phyloP scores from a whole-genome alignment of 2,113 vertebrate species.

The Tragelaphus strepsiceros region DNA sequence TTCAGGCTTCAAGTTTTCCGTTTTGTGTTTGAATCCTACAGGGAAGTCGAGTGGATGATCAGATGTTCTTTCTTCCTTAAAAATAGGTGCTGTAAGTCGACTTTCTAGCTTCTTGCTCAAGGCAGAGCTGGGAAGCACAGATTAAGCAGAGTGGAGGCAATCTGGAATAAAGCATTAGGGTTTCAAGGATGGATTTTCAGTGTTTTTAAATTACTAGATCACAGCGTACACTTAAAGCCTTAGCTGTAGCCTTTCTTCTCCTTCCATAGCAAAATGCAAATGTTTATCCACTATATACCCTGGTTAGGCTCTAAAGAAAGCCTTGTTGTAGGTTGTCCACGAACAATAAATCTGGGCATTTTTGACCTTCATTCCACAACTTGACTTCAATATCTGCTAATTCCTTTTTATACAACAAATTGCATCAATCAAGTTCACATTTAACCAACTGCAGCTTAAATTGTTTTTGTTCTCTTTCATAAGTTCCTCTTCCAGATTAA shows the following conservation, averaged over 20 bases:
- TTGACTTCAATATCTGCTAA: slow-evolving; percentile 81
- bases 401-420: slow-evolving; percentile 83
- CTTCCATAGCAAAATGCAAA: neutral
- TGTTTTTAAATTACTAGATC: slow-evolving; percentile 46
- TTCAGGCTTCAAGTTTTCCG: neutral
- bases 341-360: slow-evolving; percentile 58
- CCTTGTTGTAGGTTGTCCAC: neutral
- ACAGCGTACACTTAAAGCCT: neutral
- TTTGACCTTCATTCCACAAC: slow-evolving; percentile 73
- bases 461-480: slow-evolving; percentile 84
- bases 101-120: neutral
- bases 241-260: neutral
- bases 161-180: neutral
- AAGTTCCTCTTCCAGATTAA: slow-evolving; percentile 86
- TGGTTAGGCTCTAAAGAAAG: neutral
- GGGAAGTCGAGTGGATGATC: neutral
- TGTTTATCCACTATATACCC: neutral
- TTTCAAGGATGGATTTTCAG: neutral
- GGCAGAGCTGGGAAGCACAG: neutral
- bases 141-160: neutral
- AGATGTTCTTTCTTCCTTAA: slow-evolving; percentile 2
- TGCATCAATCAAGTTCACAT: slow-evolving; percentile 75
- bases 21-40: slow-evolving; percentile 20
- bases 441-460: slow-evolving; percentile 77
- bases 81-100: neutral